These are phyloP conservation scores for Periplaneta americana DNA, from an alignment of 1,140 invertebrate species.

Conservation along the genomic window DNA sequence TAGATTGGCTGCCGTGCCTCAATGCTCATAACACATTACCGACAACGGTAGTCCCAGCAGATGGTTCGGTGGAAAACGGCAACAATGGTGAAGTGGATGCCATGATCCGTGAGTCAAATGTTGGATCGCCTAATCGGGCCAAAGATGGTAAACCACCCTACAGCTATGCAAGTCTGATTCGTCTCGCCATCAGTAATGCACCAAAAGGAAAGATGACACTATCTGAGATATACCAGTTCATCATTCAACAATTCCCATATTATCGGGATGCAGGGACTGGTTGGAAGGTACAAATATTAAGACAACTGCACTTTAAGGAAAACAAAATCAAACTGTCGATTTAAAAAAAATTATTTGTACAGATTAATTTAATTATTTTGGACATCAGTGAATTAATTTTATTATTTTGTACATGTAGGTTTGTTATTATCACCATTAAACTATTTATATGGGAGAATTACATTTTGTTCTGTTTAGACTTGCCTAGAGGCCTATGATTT, in stretches of 20 bases:
- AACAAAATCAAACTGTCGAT: too few species aligned
- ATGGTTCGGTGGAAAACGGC: slow-evolving; percentile 25
- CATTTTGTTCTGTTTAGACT: too few species aligned
- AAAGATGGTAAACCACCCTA: slow-evolving; percentile 49
- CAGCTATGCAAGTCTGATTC: slow-evolving; percentile 67
- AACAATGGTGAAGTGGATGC: slow-evolving; percentile 11
- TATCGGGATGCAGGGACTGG: slow-evolving; percentile 63
- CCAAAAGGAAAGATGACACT: slow-evolving; percentile 67
- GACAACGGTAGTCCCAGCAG: slow-evolving; percentile 3
- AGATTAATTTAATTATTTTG: too few species aligned
- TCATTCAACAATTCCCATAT: slow-evolving; percentile 67
- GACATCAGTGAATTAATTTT: too few species aligned
- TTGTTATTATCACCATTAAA: too few species aligned
- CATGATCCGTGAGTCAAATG: slow-evolving; percentile 24
- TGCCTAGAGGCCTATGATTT: too few species aligned
- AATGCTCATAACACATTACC: slow-evolving; percentile 30
- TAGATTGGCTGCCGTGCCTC: slow-evolving; percentile 49
- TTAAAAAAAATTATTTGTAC: too few species aligned
- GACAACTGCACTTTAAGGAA: not conserved
- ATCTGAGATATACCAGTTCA: slow-evolving; percentile 70
- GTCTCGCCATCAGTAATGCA: slow-evolving; percentile 65
- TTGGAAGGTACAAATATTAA: slow-evolving; percentile 68
- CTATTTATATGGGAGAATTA: too few species aligned
- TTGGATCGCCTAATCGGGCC: slow-evolving; percentile 24
- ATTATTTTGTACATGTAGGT: not conserved